Evolutionary conservation across 2,888 invertebrate genomes (phyloP).

Genomic region (Nomada flava): DNA sequence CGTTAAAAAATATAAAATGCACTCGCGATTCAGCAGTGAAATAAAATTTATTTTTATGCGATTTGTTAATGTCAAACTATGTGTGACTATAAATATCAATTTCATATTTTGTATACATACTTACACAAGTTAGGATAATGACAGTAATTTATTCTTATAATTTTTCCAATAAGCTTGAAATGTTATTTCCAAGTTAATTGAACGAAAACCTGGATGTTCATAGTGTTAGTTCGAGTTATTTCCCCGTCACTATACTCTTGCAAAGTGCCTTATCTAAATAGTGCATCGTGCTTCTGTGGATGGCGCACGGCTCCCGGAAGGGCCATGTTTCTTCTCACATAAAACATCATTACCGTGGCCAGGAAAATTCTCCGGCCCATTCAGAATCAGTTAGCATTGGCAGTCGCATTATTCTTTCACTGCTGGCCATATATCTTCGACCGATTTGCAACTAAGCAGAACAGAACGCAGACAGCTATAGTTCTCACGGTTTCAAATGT

Average conservation of each 20-base stretch:
- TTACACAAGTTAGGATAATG: no score
- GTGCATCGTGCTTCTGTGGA: slow-evolving; percentile 30
- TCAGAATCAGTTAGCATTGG: slow-evolving; percentile 41
- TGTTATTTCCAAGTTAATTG: not conserved
- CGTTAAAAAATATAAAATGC: no score
- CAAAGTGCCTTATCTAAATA: slow-evolving; percentile 38
- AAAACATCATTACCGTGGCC: slow-evolving; percentile 47
- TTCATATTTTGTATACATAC: no score
- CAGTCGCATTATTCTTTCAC: slow-evolving; percentile 42
- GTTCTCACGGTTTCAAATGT: slow-evolving; percentile 61
- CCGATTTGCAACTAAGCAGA: slow-evolving; percentile 33
- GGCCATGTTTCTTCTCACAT: slow-evolving; percentile 37
- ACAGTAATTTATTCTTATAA: not conserved
- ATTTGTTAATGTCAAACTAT: no score
- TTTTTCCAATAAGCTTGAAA: not conserved
- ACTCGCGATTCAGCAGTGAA: no score
- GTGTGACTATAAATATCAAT: no score
- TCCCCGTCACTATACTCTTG: slow-evolving; percentile 4
- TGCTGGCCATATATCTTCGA: slow-evolving; percentile 28
- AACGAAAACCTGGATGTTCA: not conserved
- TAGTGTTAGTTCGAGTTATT: not conserved
- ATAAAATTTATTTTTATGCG: no score
- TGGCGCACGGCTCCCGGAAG: slow-evolving; percentile 37
- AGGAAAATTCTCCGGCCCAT: slow-evolving; percentile 37
- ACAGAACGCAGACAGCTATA: slow-evolving; percentile 38